A percentile compares a stretch with the other conserved stretches of the same genome.
phyloP scores from a whole-genome alignment of 64 coral and sea anemone species.

The Montipora sp. region DNA sequence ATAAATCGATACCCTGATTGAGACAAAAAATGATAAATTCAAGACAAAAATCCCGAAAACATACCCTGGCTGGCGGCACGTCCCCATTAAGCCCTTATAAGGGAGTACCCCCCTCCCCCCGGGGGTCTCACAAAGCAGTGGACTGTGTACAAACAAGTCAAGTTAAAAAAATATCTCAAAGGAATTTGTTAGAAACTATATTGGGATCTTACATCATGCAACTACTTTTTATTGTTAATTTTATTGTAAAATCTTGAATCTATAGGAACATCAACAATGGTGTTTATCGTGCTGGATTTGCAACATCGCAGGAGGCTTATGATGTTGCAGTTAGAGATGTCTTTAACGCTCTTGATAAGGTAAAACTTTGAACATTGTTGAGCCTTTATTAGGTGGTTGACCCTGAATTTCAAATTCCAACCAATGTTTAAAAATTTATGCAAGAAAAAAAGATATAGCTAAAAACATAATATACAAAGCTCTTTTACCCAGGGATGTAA shows the following conservation, averaged over 20 bases:
- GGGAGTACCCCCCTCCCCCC: no score
- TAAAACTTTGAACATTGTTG: neutral
- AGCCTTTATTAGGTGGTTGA: neutral
- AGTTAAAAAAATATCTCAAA: neutral
- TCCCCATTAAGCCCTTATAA: no score
- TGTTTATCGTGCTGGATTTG: constrained; percentile 88
- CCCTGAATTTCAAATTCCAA: neutral
- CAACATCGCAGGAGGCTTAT: constrained; percentile 80
- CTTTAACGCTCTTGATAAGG: constrained; percentile 83
- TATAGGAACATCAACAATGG: constrained; percentile 91
- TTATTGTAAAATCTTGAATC: neutral
- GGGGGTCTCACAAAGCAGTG: no score
- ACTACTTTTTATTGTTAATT: neutral
- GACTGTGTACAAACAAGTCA: no score
- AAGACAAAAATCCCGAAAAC: no score
- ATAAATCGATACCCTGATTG: no score
- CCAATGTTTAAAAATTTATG: neutral
- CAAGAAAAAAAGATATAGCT: no score
- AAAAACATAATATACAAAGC: no score
- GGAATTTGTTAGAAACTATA: neutral
- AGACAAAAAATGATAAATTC: no score
- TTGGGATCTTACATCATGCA: neutral
- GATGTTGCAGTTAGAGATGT: constrained; percentile 77
- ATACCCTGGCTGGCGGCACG: no score
- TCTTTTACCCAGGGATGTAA: no score